Evolutionary conservation across 2,888 invertebrate genomes (phyloP).

Genomic region (Sialis lutaria): DNA sequence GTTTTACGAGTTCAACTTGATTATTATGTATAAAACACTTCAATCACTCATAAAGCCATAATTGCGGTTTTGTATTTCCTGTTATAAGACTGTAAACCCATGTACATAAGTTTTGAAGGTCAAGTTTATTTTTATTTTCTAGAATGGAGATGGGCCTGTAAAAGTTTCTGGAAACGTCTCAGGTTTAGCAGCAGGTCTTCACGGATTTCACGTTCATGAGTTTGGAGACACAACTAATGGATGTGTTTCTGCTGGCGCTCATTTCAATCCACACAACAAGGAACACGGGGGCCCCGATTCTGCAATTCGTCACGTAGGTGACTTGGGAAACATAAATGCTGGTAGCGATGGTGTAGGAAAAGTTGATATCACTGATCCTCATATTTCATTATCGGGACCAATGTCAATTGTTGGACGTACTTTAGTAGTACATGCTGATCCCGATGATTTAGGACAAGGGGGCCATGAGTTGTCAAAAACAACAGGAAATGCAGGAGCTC

Average conservation of each 20-base stretch:
- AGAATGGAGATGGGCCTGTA: slow-evolving; percentile 48
- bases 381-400: slow-evolving; percentile 48
- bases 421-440: slow-evolving; percentile 80
- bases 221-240: slow-evolving; percentile 93
- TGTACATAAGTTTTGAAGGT: neutral
- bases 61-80: neutral
- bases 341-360: slow-evolving; percentile 43
- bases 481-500: slow-evolving; percentile 88
- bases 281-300: slow-evolving; percentile 73
- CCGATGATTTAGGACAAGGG: slow-evolving; percentile 85
- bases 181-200: slow-evolving; percentile 60
- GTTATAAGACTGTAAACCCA: neutral
- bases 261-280: slow-evolving; percentile 71
- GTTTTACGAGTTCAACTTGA: slow-evolving; percentile 21
- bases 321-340: slow-evolving; percentile 71
- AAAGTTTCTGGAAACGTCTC: slow-evolving; percentile 65
- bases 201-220: slow-evolving; percentile 92
- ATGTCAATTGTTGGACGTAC: slow-evolving; percentile 72
- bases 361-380: slow-evolving; percentile 40
- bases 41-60: neutral
- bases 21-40: slow-evolving; percentile 14
- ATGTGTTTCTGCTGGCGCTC: slow-evolving; percentile 86
- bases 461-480: slow-evolving; percentile 84
- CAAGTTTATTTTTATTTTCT: slow-evolving; percentile 15
- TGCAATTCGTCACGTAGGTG: slow-evolving; percentile 66